Conservation (phyloP, 2,888 invertebrate species). For the Hypselothyrea guttata region DNA sequence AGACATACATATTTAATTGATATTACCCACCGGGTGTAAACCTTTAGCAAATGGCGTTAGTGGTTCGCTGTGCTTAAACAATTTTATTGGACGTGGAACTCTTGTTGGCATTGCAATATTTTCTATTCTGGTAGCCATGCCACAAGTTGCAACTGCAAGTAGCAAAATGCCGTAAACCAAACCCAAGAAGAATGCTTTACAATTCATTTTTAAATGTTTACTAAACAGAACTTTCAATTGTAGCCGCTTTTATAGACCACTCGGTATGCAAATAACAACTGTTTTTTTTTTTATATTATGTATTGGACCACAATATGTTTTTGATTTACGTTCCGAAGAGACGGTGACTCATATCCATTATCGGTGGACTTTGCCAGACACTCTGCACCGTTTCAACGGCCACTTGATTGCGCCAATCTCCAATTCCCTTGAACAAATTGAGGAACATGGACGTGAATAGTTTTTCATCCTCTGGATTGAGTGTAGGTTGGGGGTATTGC, state of each 20-base stretch:
- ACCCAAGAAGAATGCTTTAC: background rate
- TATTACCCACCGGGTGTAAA: background rate
- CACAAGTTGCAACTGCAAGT: too few relatives aligned
- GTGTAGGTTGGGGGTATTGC: constrained; percentile 17
- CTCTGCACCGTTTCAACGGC: constrained; percentile 62
- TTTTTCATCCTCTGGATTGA: constrained; percentile 58
- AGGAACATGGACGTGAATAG: constrained; percentile 63
- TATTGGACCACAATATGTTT: background rate
- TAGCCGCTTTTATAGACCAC: constrained; percentile 13
- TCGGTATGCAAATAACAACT: constrained; percentile 6
- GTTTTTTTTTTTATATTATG: background rate
- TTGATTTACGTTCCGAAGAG: constrained; percentile 45
- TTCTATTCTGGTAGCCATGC: too few relatives aligned
- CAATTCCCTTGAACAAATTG: constrained; percentile 53
- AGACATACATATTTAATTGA: background rate
- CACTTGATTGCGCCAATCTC: constrained; percentile 59
- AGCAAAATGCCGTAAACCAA: background rate
- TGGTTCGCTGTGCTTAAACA: too few relatives aligned
- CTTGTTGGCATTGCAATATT: too few relatives aligned
- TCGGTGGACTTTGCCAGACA: constrained; percentile 66
- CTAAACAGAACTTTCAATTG: background rate
- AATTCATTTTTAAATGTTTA: background rate
- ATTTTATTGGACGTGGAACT: too few relatives aligned
- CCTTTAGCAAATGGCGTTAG: background rate
- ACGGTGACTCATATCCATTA: constrained; percentile 57